These are phyloP conservation scores for Pachyseris speciosa DNA, from an alignment of 64 coral and sea anemone genomes.

Conservation along the genomic window DNA sequence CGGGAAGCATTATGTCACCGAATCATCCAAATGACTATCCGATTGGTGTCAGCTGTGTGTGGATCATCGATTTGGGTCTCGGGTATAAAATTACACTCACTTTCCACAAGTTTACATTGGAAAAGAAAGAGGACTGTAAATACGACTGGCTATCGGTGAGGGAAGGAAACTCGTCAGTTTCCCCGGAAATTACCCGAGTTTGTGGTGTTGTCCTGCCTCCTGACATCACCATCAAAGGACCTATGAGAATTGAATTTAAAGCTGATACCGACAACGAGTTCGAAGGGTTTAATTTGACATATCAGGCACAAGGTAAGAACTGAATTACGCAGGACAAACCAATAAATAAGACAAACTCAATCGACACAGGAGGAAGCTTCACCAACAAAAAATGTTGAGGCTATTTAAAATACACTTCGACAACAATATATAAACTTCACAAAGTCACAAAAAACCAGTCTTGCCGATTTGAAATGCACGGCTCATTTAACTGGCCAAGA, in stretches of 20 bases:
- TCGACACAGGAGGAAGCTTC: not conserved
- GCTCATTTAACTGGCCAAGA: too few relatives aligned
- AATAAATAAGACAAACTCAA: not conserved
- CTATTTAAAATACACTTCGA: too few relatives aligned
- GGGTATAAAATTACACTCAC: slow-evolving; percentile 59
- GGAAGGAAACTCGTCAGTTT: not conserved
- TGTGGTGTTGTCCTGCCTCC: slow-evolving; percentile 39
- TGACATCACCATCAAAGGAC: slow-evolving; percentile 43
- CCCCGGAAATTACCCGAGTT: not conserved
- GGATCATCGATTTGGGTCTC: slow-evolving; percentile 64
- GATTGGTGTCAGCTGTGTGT: not conserved
- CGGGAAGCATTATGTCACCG: slow-evolving; percentile 59
- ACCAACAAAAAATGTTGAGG: not conserved
- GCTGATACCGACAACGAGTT: not conserved
- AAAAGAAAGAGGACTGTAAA: slow-evolving; percentile 18
- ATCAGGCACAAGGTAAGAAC: not conserved
- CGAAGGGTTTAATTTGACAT: not conserved
- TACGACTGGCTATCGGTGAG: slow-evolving; percentile 56
- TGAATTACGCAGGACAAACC: not conserved
- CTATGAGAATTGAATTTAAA: slow-evolving; percentile 61
- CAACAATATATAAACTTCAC: too few relatives aligned
- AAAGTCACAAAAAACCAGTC: too few relatives aligned
- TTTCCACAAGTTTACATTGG: slow-evolving; percentile 65
- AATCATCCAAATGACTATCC: slow-evolving; percentile 68
- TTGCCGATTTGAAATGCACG: too few relatives aligned